phyloP scores from a whole-genome alignment of 2,888 invertebrate genomes.

The Iphiclides podalirius region DNA sequence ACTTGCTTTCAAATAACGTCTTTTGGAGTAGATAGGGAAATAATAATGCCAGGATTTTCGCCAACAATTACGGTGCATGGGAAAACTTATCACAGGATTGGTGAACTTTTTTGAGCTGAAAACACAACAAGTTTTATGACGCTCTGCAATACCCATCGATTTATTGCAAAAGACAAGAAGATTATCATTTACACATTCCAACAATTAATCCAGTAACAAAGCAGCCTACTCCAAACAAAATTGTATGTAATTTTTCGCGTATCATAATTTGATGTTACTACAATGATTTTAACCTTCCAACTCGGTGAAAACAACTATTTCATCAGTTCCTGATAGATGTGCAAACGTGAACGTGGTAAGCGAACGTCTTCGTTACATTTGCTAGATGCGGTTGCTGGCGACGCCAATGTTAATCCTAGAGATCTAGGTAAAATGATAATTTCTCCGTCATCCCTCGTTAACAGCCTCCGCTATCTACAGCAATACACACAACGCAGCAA shows the following conservation, averaged over 20 bases:
- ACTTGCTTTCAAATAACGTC: too few relatives aligned
- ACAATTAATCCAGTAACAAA: conserved; percentile 29
- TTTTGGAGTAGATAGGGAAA: too few relatives aligned
- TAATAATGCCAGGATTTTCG: too few relatives aligned
- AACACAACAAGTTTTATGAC: conserved; percentile 38
- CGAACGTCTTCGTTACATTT: too few relatives aligned
- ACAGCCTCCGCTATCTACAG: conserved; percentile 28
- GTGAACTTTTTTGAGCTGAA: too few relatives aligned
- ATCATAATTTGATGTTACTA: conserved; percentile 22
- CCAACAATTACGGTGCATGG: too few relatives aligned
- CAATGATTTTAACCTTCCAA: conserved; percentile 25
- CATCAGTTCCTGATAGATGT: conserved; percentile 30
- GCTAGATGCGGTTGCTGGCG: too few relatives aligned
- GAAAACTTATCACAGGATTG: too few relatives aligned
- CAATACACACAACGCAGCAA: conserved; percentile 32
- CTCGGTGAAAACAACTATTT: conserved; percentile 12
- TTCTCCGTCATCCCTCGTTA: conserved; percentile 31
- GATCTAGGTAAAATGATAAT: conserved; percentile 24
- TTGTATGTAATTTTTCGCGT: conserved; percentile 33
- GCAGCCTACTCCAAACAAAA: conserved; percentile 27
- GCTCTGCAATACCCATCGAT: conserved; percentile 48
- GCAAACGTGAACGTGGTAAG: background rate
- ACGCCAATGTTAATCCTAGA: too few relatives aligned
- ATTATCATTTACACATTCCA: conserved; percentile 37
- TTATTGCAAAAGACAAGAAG: conserved; percentile 39